phyloP scores from a whole-genome alignment of 2,113 vertebrate species.

The Oryzias curvinotus region DNA sequence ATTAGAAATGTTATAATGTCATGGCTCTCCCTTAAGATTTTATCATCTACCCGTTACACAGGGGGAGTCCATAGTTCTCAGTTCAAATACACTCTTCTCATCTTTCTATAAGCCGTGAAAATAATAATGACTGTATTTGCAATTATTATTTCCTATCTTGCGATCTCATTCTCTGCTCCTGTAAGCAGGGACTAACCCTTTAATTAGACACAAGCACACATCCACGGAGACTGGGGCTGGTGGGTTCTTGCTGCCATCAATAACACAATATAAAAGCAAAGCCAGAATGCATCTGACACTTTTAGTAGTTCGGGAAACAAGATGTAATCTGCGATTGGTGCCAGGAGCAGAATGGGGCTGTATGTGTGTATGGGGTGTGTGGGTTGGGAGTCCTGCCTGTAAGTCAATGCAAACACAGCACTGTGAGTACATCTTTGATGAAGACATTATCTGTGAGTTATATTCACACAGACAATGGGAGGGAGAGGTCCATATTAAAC shows the following conservation, averaged over 20 bases:
- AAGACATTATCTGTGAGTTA: constrained; percentile 73
- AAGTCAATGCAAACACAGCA: constrained; percentile 69
- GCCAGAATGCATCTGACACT: constrained; percentile 78
- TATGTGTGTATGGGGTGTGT: constrained; percentile 22
- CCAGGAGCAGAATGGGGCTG: constrained; percentile 72
- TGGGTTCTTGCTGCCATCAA: constrained; percentile 72
- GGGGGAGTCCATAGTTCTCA: constrained; percentile 59
- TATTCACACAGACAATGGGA: constrained; percentile 45
- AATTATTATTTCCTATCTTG: constrained; percentile 74
- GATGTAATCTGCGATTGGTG: constrained; percentile 76
- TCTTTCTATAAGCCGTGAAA: constrained; percentile 59
- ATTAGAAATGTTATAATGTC: constrained; percentile 40
- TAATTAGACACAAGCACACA: constrained; percentile 76
- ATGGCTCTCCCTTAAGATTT: constrained; percentile 40
- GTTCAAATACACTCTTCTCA: constrained; percentile 53
- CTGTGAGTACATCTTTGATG: constrained; percentile 68
- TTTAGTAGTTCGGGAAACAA: constrained; percentile 81
- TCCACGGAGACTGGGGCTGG: constrained; percentile 57
- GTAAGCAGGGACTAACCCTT: constrained; percentile 66
- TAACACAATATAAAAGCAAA: constrained; percentile 80
- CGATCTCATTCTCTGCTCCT: constrained; percentile 73
- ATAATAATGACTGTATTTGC: constrained; percentile 74
- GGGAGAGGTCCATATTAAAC: constrained; percentile 41
- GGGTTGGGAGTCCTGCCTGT: constrained; percentile 63
- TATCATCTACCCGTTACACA: constrained; percentile 53